Evolutionary conservation across 2,888 invertebrate species (phyloP), one percentile per base, ranked within the genome.

Genomic region (Listrodromus nycthemerus): DNA sequence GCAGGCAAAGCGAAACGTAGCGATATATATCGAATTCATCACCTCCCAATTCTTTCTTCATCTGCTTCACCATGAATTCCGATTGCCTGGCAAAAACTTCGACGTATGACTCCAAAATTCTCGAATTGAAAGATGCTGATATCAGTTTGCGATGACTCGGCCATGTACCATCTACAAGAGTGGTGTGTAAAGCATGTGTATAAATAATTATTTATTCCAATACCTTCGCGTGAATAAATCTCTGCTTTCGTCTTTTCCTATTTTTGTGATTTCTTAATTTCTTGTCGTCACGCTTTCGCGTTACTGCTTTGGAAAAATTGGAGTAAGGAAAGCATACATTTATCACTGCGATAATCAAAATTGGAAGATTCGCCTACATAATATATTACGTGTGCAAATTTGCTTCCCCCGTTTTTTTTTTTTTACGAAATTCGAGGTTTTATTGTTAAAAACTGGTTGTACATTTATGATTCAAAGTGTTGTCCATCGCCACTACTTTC

Each of bases 131-230:
- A 19, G 90, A 88, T 21, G 90, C 89, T 82, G 83, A 80, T 24
- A 90, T 90, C 21, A 90, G 73, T 84, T 87, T 90, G n/a, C 90
- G 88, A 67, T 90, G 90, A 16, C 87, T 66, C 13, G 88, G 86
- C 90, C 90, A 90, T 84, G 87, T 90, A 41, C 0, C 41, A 10
- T 2, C 41, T 41, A 1, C 41, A 1, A 41, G 2, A 2, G 41
- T 41, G 41, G 13, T 41, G 13, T 3, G 4, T 41, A 50, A 50
- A 50, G 19, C 8, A 19, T n/a, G 19, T 50, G n/a, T n/a, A n/a
- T n/a, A n/a, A n/a, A n/a, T n/a, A 7, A 50, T 0, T 50, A 50
- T 6, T 21, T 19, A 16, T 8, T 8, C 2, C 21, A 55, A n/a
- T n/a, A n/a, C n/a, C n/a, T n/a, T n/a, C n/a, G n/a, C n/a, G n/a